Evolutionary conservation across 2,113 vertebrate species (phyloP), one percentile per base, ranked within the genome.

Genomic region (Chaenogobius annularis): DNA sequence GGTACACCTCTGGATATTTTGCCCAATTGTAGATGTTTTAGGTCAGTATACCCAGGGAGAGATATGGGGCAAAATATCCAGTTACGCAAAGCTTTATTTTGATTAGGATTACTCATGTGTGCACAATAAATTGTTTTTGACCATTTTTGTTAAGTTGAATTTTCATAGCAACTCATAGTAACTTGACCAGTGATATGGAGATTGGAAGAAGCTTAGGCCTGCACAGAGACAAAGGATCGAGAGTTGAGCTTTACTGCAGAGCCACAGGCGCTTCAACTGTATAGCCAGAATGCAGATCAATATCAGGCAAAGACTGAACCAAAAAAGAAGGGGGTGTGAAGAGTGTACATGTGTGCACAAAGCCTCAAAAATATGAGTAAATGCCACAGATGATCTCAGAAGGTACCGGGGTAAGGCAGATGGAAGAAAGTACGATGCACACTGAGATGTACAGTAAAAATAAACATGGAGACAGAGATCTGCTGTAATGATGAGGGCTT

Each of bases 271-370:
- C 68, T 86, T 88, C 86, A 66, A 86, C 76, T 75, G 75, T 84
- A 85, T 78, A 85, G 83, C 79, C 82, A 83, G 86, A 89, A 91
- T 84, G 84, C 88, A 87, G 91, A 92, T 91, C 87, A 85, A 92
- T 91, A 92, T 90, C 85, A 80, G 67, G 70, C 75, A 79, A 66
- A 73, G 71, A 73, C 71, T 40, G 59, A 77, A 74, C 75, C 35
- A 40, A 31, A 73, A 68, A 73, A 70, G 43, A 11, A 12, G 56
- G 26, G 52, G 72, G 69, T 10, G 40, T 56, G 67, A 65, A 40
- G 70, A 50, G 80, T 69, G 78, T 47, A 47, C 68, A 65, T 72
- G 85, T 74, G 80, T 85, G 81, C n/a, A 83, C 83, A 83, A 81
- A 77, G 71, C 48, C 35, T 82, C 78, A 73, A 83, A 80, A 85